Percentiles rank a stretch among this genome's conserved stretches.
Evolutionary conservation across 1,140 invertebrate species (phyloP).

Genomic region (Hypothenemus hampei): DNA sequence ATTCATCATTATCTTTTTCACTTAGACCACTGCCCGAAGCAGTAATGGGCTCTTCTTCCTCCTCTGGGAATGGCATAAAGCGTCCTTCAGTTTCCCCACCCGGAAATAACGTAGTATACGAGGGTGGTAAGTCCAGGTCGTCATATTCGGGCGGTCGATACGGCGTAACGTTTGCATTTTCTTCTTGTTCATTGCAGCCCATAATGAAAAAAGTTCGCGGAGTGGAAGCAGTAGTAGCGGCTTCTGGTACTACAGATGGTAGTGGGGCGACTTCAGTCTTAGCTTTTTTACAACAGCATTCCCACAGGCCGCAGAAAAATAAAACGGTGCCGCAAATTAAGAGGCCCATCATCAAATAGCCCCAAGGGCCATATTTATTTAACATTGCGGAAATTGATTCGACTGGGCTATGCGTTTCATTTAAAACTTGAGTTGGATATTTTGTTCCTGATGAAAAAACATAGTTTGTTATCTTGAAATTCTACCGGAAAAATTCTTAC

Average conservation of each 20-base stretch:
- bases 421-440: conserved; percentile 17
- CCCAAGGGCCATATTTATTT: conserved; percentile 60
- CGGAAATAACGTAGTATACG: conserved; percentile 44
- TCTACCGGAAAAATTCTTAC: not conserved
- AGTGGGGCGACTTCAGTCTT: conserved; percentile 41
- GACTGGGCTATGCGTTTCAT: conserved; percentile 22
- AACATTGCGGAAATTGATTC: conserved; percentile 48
- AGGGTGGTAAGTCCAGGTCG: conserved; percentile 45
- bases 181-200: too few species aligned
- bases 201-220: conserved; percentile 36
- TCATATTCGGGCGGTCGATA: conserved; percentile 44
- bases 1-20: too few species aligned
- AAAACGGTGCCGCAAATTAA: conserved; percentile 58
- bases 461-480: not conserved
- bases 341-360: conserved; percentile 60
- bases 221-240: too few species aligned
- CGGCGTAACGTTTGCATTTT: conserved; percentile 14
- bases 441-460: conserved; percentile 27
- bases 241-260: too few species aligned
- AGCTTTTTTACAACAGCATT: conserved; percentile 44
- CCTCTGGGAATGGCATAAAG: conserved; percentile 8
- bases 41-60: too few species aligned
- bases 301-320: conserved; percentile 60
- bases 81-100: conserved; percentile 11
- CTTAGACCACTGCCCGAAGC: too few species aligned